Evolutionary conservation across 1,140 invertebrate species (phyloP).

Genomic region (Drosophila miranda): DNA sequence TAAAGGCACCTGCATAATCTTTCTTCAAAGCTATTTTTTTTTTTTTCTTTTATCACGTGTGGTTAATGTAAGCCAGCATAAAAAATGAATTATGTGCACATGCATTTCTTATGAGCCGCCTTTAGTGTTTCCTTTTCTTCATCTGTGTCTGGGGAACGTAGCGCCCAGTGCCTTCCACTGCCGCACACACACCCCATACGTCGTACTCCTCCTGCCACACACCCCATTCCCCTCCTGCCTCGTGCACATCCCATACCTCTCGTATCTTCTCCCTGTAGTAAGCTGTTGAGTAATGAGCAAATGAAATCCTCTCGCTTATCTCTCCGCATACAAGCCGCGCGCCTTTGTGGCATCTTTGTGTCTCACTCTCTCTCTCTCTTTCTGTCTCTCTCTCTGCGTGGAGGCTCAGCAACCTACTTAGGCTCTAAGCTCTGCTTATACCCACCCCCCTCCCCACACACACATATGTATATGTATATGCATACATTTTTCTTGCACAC

Average conservation of each 20-base stretch:
- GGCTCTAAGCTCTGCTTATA: constrained; percentile 46
- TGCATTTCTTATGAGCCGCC: constrained; percentile 70
- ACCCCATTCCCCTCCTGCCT: too few relatives aligned
- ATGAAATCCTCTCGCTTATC: constrained; percentile 76
- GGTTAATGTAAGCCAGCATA: constrained; percentile 73
- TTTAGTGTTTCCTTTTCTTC: constrained; percentile 23
- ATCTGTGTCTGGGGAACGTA: too few relatives aligned
- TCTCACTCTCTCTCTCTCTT: background rate
- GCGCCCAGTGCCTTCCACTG: background rate
- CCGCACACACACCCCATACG: background rate
- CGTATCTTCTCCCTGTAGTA: constrained; percentile 29
- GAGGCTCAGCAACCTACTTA: constrained; percentile 61
- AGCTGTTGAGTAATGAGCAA: constrained; percentile 78
- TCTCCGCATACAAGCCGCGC: constrained; percentile 62
- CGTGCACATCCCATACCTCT: background rate
- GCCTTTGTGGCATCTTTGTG: constrained; percentile 71
- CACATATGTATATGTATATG: constrained; percentile 3
- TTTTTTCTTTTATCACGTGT: background rate
- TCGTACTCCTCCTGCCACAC: too few relatives aligned
- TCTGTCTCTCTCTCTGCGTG: too few relatives aligned
- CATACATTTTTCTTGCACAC: constrained; percentile 10
- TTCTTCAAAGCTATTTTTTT: too few relatives aligned
- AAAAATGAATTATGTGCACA: constrained; percentile 79
- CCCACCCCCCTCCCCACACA: background rate
- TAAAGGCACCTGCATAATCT: too few relatives aligned